Base-by-base conservation (phyloP, 2,113 vertebrate genomes). In the Seriola rivoliana region DNA sequence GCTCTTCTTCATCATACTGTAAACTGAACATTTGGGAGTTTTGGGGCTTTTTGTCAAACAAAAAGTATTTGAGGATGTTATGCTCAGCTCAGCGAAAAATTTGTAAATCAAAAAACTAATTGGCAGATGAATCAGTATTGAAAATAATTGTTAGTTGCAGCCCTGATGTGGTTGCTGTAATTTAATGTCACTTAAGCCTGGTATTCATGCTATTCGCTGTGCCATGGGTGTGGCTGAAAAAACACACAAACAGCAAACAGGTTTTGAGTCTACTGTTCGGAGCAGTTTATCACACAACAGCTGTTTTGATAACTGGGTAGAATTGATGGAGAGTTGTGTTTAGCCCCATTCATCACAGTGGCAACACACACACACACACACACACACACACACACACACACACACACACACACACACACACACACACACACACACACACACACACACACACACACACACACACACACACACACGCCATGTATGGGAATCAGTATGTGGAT, bases 401-500 rank as follows among this genome's bases (percentile, higher is more conserved):
- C n/a, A n/a, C n/a, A n/a, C n/a, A n/a, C n/a, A n/a, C n/a, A n/a
- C n/a, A 65, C 63, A 74, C 64, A 72, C 63, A 80, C 57, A 54
- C 21, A 29, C 29, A 29, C 29, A 29, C 29, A 72, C 32, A 38
- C 60, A 17, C 77, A 48, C 2, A 25, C 25, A 25, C 25, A 2
- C 25, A 25, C 58, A 73, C 67, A 72, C 63, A 73, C 67, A 72
- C 72, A 70, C 25, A 55, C 25, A 58, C 63, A 74, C n/a, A 75
- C 63, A 80, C 57, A 54, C 40, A 72, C 32, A 38, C 60, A 17
- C 80, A 54, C 2, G 25, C 19, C 29, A 23, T 85, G 70, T 85
- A 72, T 83, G 78, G 62, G 70, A 71, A 81, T 86, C 68, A 82
- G 60, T 71, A 82, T 90, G 80, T 91, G 83, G 91, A 23, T 93